Evolutionary conservation across 2,113 vertebrate genomes (phyloP).

Genomic region (Limnothrissa miodon): DNA sequence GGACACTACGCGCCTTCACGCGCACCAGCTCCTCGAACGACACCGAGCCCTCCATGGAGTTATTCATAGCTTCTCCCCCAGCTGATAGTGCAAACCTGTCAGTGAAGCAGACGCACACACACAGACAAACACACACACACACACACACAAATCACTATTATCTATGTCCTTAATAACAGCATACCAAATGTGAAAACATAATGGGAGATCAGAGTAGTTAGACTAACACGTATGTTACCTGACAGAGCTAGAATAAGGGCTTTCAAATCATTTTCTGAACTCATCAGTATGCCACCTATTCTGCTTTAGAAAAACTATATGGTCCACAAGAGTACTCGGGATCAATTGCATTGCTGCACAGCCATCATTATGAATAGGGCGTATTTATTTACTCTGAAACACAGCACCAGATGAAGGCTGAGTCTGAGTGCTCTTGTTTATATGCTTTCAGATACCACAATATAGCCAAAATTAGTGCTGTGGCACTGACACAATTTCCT

Average conservation of each 20-base stretch:
- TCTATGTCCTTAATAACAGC: not conserved
- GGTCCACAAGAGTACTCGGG: not conserved
- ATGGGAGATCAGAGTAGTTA: not conserved
- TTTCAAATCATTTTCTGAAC: not conserved
- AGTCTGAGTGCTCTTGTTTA: not conserved
- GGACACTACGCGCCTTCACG: constrained; percentile 93
- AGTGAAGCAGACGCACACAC: constrained; percentile 29
- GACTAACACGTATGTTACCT: no score
- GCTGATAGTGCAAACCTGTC: constrained; percentile 25
- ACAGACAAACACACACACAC: constrained; percentile 24
- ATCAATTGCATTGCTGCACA: not conserved
- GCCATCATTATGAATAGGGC: not conserved
- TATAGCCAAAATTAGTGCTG: not conserved
- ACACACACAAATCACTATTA: not conserved
- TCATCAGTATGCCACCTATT: not conserved
- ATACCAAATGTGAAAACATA: not conserved
- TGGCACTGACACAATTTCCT: not conserved
- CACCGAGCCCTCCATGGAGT: constrained; percentile 92
- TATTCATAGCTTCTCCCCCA: constrained; percentile 85
- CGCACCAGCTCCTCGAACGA: constrained; percentile 98
- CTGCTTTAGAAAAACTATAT: not conserved
- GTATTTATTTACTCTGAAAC: not conserved
- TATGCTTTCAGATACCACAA: not conserved
- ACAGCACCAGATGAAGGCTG: not conserved
- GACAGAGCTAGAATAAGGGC: not conserved